Evolutionary conservation across 2,113 vertebrate genomes (phyloP).

Genomic region (Oreochromis aureus): DNA sequence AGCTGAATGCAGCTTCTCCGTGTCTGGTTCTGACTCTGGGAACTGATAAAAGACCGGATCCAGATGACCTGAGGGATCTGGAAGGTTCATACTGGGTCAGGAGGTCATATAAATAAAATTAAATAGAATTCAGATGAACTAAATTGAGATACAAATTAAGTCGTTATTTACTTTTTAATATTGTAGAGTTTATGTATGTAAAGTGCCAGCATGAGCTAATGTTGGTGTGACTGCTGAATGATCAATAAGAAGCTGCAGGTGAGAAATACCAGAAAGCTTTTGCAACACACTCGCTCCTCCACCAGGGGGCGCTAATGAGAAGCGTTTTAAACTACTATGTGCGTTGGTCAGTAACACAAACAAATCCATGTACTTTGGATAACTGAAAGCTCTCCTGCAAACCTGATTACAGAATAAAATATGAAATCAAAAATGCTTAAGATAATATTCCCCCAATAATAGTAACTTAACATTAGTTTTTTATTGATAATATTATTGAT

Average conservation of each 20-base stretch:
- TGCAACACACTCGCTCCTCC: accelerated
- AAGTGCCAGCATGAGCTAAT: too few species aligned
- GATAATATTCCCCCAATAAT: accelerated
- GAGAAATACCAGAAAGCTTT: accelerated
- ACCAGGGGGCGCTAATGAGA: accelerated
- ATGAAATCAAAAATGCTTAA: accelerated
- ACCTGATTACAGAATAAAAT: accelerated
- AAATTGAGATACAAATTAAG: too few species aligned
- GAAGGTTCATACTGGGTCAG: too few species aligned
- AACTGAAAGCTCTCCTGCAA: accelerated
- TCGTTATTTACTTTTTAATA: too few species aligned
- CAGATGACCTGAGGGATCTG: too few species aligned
- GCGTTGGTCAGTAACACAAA: accelerated
- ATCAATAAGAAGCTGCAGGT: neutral
- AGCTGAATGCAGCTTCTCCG: too few species aligned
- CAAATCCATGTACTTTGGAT: accelerated
- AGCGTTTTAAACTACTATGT: accelerated
- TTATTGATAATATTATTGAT: neutral
- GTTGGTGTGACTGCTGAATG: too few species aligned
- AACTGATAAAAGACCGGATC: too few species aligned
- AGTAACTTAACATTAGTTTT: accelerated
- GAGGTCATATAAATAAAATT: accelerated
- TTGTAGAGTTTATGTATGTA: too few species aligned
- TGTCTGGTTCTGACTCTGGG: too few species aligned
- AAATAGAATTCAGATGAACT: accelerated